Evolutionary conservation across 2,113 vertebrate species (phyloP), one percentile per base, ranked within the genome.

Genomic region (Potamarius usumacintae): DNA sequence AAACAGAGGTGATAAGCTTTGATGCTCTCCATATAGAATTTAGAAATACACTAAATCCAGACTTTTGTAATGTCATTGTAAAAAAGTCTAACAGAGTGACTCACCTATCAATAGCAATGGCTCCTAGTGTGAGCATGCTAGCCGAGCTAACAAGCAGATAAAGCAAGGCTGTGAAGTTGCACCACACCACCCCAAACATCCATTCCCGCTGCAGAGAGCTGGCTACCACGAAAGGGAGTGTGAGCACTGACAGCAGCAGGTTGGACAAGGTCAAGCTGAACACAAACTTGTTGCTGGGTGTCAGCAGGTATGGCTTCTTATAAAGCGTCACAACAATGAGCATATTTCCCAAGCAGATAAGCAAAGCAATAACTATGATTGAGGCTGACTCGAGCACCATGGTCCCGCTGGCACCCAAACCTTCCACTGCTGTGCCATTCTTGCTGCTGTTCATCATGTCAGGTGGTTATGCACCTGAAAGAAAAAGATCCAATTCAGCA

Each of bases 181-280:
- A 99, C 98, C 98, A 99, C 86, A 99, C 98, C 1, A 99, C 97
- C 0, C 98, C 98, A 0, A 99, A 99, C 90, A 98, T 95, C 98
- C 98, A 99, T 93, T 97, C 97, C 78, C 96, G 94, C 89, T 94
- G 95, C 5, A 96, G 95, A 4, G 97, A 97, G 93, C 97, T 99
- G 27, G 97, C 97, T 9, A 96, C 96, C 84, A 99, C 97, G 0
- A 99, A 99, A 0, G 98, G 98, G 71, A 99, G 95, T 87, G 98
- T 98, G 92, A 99, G 91, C 72, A 97, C 91, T 0, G 98, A 98
- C 50, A 99, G 95, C 1, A 99, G 94, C 87, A 99, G 95, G 94
- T 99, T 99, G 92, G 98, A 99, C 55, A 97, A 94, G 0, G 98
- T 99, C 92, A 99, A 94, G 95, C 98, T 99, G 95, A 99, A 97